Base-by-base conservation (phyloP, 2,888 invertebrate genomes). In the Aphrophora alni region DNA sequence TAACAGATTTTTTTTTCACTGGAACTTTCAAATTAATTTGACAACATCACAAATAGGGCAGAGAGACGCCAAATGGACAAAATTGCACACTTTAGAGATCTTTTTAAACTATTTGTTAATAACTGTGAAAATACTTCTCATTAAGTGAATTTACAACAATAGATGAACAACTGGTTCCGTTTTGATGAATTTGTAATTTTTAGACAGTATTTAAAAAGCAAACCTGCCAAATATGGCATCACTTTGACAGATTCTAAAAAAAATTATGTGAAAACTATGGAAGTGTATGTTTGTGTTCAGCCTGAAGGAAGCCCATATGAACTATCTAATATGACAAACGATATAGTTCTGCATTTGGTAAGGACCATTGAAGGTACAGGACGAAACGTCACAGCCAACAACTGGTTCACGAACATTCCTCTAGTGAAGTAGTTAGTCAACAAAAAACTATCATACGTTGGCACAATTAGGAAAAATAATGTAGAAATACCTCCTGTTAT, bases 291-390 rank as follows among this genome's bases (percentile, higher is more conserved):
- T 4, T 25, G 73, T 10, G 28, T 21, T 10, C 74, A 74, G 14
- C 74, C 74, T 14, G 38, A 38, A 38, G 38, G 5, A 5, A 74
- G 38, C 21, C 38, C 33, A 38, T 74, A 38, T 25, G 0, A 8
- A 38, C 0, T 38, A 4, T 74, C 74, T 1, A 38, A 74, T 25
- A 91, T 91, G 91, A 88, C 85, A 24, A 25, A 38, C 68, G 80
- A 80, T 75, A 25, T 44, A 7, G 8, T 80, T 69, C n/a, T 75
- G 24, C 68, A 69, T 25, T 27, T 80, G 2, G 68, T 44, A 14
- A 75, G 24, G 14, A n/a, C 17, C 8, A 80, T 80, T 69, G 75
- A 80, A 33, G 70, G 27, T 27, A 69, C 8, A 38, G 68, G 75
- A 24, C 17, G 75, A 69, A 80, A 80, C 38, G 28, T 80, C 10